Conservation (phyloP, 2,113 vertebrate species). For the Tragelaphus scriptus region DNA sequence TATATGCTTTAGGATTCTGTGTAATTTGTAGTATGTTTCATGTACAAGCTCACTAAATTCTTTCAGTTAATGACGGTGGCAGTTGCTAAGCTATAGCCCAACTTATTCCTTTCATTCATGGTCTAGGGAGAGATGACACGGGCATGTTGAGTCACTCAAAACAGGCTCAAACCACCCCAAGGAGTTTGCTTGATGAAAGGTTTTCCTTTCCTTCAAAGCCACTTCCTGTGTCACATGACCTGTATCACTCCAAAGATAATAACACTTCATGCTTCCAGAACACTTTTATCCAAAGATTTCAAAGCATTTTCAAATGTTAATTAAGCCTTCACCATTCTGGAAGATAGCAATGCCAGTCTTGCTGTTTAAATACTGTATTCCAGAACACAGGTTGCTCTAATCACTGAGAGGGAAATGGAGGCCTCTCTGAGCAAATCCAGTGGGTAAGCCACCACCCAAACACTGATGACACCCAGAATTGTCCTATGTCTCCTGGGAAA, state of each 20-base stretch:
- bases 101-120: slow-evolving; percentile 52
- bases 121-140: slow-evolving; percentile 48
- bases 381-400: slow-evolving; percentile 58
- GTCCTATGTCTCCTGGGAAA: not conserved
- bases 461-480: not conserved
- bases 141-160: slow-evolving; percentile 66
- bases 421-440: not conserved
- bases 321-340: slow-evolving; percentile 60
- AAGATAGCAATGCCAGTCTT: slow-evolving; percentile 51
- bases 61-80: slow-evolving; percentile 27
- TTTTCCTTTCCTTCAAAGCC: slow-evolving; percentile 71
- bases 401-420: slow-evolving; percentile 32
- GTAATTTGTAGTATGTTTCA: slow-evolving; percentile 32
- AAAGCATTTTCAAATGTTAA: slow-evolving; percentile 73
- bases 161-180: slow-evolving; percentile 65
- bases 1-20: slow-evolving; percentile 13
- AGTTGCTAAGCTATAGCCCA: slow-evolving; percentile 51
- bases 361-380: slow-evolving; percentile 57
- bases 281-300: slow-evolving; percentile 73
- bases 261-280: slow-evolving; percentile 66
- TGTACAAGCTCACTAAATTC: not conserved
- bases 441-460: slow-evolving; percentile 23
- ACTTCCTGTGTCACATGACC: slow-evolving; percentile 72
- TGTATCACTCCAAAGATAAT: slow-evolving; percentile 71
- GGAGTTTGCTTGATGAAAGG: slow-evolving; percentile 72